Evolutionary conservation across 2,888 invertebrate genomes (phyloP).

Genomic region (Heliconius aoede): DNA sequence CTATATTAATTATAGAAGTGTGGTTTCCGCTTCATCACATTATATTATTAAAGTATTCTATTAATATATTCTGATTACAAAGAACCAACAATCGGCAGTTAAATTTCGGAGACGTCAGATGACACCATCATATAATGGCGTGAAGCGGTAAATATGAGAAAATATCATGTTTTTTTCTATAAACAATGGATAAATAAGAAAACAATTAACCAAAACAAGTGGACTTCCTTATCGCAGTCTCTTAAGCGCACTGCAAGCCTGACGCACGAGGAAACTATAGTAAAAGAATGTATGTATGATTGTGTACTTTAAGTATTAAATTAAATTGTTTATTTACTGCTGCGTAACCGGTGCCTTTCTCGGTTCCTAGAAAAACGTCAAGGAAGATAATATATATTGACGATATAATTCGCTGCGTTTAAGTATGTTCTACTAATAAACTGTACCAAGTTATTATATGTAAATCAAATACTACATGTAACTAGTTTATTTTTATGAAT

Average conservation of each 20-base stretch:
- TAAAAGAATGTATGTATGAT: slow-evolving; percentile 25
- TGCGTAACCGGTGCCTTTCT: slow-evolving; percentile 19
- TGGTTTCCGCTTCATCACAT: neutral
- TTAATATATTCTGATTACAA: neutral
- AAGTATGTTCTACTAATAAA: neutral
- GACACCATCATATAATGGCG: neutral
- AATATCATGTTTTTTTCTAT: neutral
- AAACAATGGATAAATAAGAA: slow-evolving; percentile 9
- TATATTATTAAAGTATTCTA: neutral
- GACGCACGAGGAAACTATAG: slow-evolving; percentile 45
- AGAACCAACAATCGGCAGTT: neutral
- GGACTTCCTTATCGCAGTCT: slow-evolving; percentile 30
- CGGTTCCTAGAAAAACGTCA: slow-evolving; percentile 27
- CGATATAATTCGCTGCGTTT: slow-evolving; percentile 1
- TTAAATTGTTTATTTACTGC: slow-evolving; percentile 42
- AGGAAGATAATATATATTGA: slow-evolving; percentile 18
- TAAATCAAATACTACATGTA: neutral
- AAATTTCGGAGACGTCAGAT: neutral
- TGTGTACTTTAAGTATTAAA: slow-evolving; percentile 28
- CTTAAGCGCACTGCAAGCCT: slow-evolving; percentile 34
- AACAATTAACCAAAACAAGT: slow-evolving; percentile 5
- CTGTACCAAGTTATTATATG: neutral
- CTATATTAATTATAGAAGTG: neutral
- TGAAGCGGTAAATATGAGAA: neutral
- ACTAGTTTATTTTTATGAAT: too few species aligned